Percentiles rank a stretch among this genome's conserved stretches.
phyloP scores from a whole-genome alignment of 1,140 invertebrate genomes.

The Trichonephila inaurata region DNA sequence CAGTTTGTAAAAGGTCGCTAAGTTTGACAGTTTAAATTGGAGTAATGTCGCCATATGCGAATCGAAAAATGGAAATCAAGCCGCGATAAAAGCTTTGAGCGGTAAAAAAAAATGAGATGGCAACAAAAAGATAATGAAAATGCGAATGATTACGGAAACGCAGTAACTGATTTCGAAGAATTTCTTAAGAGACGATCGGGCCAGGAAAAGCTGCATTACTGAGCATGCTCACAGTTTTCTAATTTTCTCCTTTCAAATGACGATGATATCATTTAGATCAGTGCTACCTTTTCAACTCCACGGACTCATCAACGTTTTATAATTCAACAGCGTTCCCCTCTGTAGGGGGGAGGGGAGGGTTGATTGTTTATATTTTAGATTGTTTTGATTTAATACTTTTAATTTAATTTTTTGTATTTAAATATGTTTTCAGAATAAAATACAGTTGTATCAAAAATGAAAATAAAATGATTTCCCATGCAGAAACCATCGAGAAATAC shows the following conservation, averaged over 20 bases:
- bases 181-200: background rate
- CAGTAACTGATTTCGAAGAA: background rate
- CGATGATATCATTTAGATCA: no score
- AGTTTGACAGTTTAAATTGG: conserved; percentile 17
- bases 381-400: no score
- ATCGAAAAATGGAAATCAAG: background rate
- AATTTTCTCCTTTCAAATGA: background rate
- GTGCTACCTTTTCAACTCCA: no score
- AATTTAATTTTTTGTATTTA: no score
- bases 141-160: background rate
- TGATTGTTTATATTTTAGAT: no score
- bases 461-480: no score
- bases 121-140: background rate
- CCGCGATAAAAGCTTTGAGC: background rate
- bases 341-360: no score
- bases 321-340: no score
- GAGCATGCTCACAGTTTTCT: background rate
- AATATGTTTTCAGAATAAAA: no score
- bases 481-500: no score
- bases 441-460: no score
- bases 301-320: no score
- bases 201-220: background rate
- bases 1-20: background rate
- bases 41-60: background rate
- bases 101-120: background rate